phyloP scores from a whole-genome alignment of 2,797 vertebrate species.

The Helicolenus hilgendorfi region DNA sequence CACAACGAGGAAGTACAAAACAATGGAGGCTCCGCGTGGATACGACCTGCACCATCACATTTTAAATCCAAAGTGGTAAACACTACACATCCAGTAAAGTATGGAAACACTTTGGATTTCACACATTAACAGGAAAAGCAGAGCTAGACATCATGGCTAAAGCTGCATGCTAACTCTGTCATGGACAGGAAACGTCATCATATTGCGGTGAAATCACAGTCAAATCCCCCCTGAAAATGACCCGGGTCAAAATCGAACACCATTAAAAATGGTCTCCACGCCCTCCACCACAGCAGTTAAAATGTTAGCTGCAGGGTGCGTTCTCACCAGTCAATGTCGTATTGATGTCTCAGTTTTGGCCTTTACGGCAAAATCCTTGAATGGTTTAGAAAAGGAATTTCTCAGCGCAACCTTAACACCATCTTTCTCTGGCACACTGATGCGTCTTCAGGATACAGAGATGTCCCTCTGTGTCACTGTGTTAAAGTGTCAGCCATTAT shows the following conservation, averaged over 20 bases:
- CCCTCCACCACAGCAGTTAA: neutral
- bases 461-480: conserved; percentile 36
- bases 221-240: conserved; percentile 7
- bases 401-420: neutral
- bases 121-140: neutral
- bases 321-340: neutral
- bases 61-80: neutral
- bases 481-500: conserved; percentile 50
- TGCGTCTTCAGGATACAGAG: neutral
- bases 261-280: neutral
- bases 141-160: neutral
- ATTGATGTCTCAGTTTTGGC: conserved; percentile 11
- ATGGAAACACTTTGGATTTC: neutral
- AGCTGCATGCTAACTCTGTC: neutral
- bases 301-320: conserved; percentile 16
- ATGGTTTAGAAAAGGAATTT: neutral
- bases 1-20: neutral
- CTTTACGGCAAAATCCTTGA: conserved; percentile 30
- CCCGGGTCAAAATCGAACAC: neutral
- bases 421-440: neutral
- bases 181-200: neutral
- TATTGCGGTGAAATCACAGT: neutral
- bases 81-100: neutral
- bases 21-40: neutral
- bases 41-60: neutral